Conservation (phyloP, 2,797 vertebrate species). For the Pipistrellus pygmaeus region DNA sequence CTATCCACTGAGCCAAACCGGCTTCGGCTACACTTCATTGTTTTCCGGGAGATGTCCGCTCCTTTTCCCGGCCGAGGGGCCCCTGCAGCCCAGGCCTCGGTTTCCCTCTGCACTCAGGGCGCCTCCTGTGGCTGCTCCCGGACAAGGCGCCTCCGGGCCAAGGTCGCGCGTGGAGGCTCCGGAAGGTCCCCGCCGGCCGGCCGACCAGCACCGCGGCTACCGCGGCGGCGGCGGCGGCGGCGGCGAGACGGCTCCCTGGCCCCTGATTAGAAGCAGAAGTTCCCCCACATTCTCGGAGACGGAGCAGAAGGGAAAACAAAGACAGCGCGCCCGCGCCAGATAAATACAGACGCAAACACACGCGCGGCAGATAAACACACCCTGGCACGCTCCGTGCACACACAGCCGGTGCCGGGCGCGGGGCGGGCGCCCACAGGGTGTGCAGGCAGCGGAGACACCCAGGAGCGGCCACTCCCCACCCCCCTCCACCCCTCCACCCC, state of each 20-base stretch:
- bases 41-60: neutral
- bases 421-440: neutral
- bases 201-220: neutral
- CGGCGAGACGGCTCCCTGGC: slow-evolving; percentile 49
- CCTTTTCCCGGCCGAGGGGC: neutral
- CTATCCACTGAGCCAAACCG: too few species aligned
- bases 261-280: slow-evolving; percentile 75
- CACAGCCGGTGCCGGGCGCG: slow-evolving; percentile 12
- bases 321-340: slow-evolving; percentile 60
- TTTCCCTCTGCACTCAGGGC: neutral
- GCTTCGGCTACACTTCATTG: too few species aligned
- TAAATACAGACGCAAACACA: slow-evolving; percentile 76
- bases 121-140: neutral
- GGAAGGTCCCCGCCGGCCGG: fast-evolving
- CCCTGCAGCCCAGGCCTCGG: neutral
- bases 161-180: neutral
- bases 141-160: neutral
- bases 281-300: slow-evolving; percentile 44
- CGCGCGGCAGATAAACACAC: slow-evolving; percentile 68
- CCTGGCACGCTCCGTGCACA: slow-evolving; percentile 25
- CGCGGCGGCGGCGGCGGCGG: neutral
- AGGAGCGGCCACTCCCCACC: neutral
- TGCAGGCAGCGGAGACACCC: neutral
- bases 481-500: too few species aligned
- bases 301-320: slow-evolving; percentile 80